Conservation (phyloP, 1,140 invertebrate species). For the Psix sp. region DNA sequence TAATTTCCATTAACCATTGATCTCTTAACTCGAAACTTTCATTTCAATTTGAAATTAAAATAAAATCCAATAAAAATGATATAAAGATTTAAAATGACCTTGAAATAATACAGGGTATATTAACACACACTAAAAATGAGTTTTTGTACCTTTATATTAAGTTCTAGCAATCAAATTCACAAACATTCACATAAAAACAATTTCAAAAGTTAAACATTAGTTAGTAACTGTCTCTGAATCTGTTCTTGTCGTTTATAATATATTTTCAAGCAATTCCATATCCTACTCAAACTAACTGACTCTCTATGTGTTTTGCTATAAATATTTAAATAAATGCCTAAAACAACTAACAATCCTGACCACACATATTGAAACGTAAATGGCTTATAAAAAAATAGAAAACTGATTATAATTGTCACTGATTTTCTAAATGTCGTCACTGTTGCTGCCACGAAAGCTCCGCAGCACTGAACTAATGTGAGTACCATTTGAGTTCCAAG, state of each 20-base stretch:
- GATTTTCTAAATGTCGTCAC: slow-evolving; percentile 93
- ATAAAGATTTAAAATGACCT: too few species aligned
- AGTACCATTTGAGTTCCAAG: slow-evolving; percentile 94
- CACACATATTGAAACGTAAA: slow-evolving; percentile 95
- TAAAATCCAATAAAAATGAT: too few species aligned
- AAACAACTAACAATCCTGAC: slow-evolving; percentile 90
- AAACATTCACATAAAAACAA: not conserved
- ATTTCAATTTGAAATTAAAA: too few species aligned
- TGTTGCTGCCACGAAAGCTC: slow-evolving; percentile 93
- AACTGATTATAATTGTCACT: slow-evolving; percentile 93
- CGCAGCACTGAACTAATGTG: slow-evolving; percentile 89
- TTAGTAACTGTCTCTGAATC: slow-evolving; percentile 64
- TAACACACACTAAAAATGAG: not conserved
- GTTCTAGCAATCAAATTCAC: too few species aligned
- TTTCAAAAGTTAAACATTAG: slow-evolving; percentile 58
- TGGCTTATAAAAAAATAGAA: slow-evolving; percentile 95
- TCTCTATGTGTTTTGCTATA: slow-evolving; percentile 83
- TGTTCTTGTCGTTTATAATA: slow-evolving; percentile 62
- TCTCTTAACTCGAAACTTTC: too few species aligned
- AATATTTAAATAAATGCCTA: slow-evolving; percentile 94
- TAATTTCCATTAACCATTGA: too few species aligned
- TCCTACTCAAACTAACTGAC: slow-evolving; percentile 21
- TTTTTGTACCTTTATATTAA: too few species aligned
- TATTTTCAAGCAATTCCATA: slow-evolving; percentile 50
- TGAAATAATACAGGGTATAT: too few species aligned